Percentiles rank a stretch among this genome's conserved stretches.
Conservation (phyloP, 2,888 invertebrate genomes). For the Stenolophus ochropezus region DNA sequence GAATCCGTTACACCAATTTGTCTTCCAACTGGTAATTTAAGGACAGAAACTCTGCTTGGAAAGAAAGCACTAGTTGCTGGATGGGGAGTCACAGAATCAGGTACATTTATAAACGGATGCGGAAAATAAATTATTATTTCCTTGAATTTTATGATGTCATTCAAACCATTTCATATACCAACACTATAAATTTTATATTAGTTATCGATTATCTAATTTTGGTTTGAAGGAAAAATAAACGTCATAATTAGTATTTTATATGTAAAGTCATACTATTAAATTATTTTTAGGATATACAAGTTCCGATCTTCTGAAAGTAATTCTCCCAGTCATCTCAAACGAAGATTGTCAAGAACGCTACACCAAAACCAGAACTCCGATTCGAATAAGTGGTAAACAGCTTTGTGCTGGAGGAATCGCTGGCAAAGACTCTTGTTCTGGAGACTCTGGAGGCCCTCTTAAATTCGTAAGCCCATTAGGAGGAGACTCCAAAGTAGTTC, state of each 20-base stretch:
- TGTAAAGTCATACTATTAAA: no score
- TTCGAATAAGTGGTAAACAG: slow-evolving; percentile 69
- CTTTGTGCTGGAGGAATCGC: slow-evolving; percentile 80
- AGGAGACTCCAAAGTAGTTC: slow-evolving; percentile 74
- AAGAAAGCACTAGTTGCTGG: slow-evolving; percentile 80
- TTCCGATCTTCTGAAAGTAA: slow-evolving; percentile 72
- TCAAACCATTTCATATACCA: no score
- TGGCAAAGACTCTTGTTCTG: slow-evolving; percentile 79
- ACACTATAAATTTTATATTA: no score
- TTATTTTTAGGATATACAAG: slow-evolving; percentile 67
- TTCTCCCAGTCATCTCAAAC: slow-evolving; percentile 69
- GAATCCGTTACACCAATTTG: slow-evolving; percentile 73
- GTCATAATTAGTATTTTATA: no score
- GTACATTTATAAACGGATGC: slow-evolving; percentile 70
- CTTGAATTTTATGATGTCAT: background rate
- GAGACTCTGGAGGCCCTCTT: slow-evolving; percentile 83
- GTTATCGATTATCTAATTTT: no score
- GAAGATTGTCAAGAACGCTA: slow-evolving; percentile 68
- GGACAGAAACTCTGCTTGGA: slow-evolving; percentile 71
- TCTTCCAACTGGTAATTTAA: slow-evolving; percentile 70
- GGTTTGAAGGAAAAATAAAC: no score
- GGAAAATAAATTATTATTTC: slow-evolving; percentile 6
- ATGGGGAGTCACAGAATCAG: slow-evolving; percentile 82
- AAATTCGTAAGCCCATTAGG: slow-evolving; percentile 70
- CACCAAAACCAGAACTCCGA: slow-evolving; percentile 63